Conservation (phyloP, 2,113 vertebrate genomes). For the Chamaea fasciata region DNA sequence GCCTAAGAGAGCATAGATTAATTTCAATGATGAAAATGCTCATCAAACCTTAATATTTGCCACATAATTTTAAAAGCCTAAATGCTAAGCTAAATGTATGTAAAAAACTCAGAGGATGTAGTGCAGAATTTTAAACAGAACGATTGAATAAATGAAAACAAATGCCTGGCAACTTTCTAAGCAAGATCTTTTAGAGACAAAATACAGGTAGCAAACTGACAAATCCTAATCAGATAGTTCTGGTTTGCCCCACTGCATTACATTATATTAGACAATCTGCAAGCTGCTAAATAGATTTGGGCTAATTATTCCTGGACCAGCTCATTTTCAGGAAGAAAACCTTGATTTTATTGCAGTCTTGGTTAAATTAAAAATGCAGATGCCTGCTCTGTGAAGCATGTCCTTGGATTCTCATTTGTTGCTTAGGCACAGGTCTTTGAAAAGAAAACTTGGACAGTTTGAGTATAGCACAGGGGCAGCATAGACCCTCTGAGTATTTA, state of each 20-base stretch:
- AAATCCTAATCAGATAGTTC: background rate
- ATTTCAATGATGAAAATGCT: background rate
- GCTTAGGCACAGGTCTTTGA: background rate
- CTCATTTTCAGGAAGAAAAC: slow-evolving; percentile 27
- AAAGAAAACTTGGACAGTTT: background rate
- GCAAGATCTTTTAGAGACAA: background rate
- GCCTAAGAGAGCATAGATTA: background rate
- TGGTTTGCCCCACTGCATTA: background rate
- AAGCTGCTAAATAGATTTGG: slow-evolving; percentile 43
- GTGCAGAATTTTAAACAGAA: background rate
- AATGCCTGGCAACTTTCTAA: background rate
- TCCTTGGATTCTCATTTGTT: background rate
- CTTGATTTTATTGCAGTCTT: background rate
- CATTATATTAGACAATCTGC: background rate
- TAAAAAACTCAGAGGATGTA: background rate
- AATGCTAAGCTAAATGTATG: background rate
- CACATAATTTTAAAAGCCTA: background rate
- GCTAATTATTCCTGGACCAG: slow-evolving; percentile 1
- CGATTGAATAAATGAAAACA: background rate
- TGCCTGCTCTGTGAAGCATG: background rate
- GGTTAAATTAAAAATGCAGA: slow-evolving; percentile 36
- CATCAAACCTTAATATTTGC: background rate
- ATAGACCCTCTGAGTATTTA: background rate
- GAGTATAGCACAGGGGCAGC: background rate
- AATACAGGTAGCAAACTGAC: background rate